Evolutionary conservation across 1,140 invertebrate genomes (phyloP).

Genomic region (Drosophila grimshawi): DNA sequence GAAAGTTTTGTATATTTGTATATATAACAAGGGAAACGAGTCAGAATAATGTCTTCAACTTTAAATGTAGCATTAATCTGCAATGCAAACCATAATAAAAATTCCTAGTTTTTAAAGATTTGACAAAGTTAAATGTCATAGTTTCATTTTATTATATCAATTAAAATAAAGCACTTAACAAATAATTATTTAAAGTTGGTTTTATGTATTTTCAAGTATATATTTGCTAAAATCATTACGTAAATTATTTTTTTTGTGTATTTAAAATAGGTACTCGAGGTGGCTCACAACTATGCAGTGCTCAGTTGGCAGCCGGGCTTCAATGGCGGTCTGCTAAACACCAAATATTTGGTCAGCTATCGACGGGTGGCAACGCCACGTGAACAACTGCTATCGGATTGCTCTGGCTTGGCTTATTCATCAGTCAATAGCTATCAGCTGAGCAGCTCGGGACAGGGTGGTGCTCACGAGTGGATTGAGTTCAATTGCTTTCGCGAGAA

Average conservation of each 20-base stretch:
- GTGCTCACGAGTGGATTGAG: slow-evolving; percentile 90
- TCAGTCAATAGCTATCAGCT: slow-evolving; percentile 44
- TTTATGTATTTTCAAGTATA: too few relatives aligned
- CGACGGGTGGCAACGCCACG: slow-evolving; percentile 86
- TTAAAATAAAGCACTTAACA: too few relatives aligned
- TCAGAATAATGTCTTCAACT: too few relatives aligned
- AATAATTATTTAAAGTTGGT: too few relatives aligned
- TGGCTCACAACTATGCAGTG: slow-evolving; percentile 91
- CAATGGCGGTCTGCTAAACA: slow-evolving; percentile 93
- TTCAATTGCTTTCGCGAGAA: slow-evolving; percentile 93
- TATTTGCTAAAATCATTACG: too few relatives aligned
- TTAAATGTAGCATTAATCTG: too few relatives aligned
- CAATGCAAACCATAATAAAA: too few relatives aligned
- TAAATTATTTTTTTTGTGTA: background rate
- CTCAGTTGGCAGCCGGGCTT: slow-evolving; percentile 94
- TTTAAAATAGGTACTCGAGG: slow-evolving; percentile 85
- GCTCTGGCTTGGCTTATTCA: slow-evolving; percentile 84
- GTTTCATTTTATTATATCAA: too few relatives aligned
- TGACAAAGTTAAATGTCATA: too few relatives aligned
- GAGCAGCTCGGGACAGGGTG: slow-evolving; percentile 76
- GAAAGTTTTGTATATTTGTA: too few relatives aligned
- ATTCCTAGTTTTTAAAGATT: too few relatives aligned
- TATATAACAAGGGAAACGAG: too few relatives aligned
- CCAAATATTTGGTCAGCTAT: slow-evolving; percentile 93
- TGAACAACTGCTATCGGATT: slow-evolving; percentile 87